A percentile compares a stretch with the other conserved stretches of the same genome.
Conservation (phyloP, 1,140 invertebrate genomes). For the Drosophila ironensis region DNA sequence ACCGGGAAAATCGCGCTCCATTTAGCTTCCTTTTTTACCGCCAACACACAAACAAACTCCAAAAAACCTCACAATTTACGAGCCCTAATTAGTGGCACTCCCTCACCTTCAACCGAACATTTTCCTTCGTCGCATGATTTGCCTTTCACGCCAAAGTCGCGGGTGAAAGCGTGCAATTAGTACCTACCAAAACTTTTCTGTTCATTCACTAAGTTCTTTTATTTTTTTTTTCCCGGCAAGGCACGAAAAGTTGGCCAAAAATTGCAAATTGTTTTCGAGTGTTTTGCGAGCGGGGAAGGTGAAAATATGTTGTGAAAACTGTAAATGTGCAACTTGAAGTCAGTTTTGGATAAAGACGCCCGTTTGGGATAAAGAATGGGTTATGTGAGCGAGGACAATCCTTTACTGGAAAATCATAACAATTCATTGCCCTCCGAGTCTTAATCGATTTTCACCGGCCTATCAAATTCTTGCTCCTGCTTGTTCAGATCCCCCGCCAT, state of each 20-base stretch:
- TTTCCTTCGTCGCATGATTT: background rate
- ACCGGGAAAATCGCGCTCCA: conserved; percentile 42
- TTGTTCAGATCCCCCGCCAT: background rate
- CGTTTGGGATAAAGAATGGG: no score
- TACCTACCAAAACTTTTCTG: conserved; percentile 26
- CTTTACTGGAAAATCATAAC: conserved; percentile 19
- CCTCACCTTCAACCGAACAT: conserved; percentile 5
- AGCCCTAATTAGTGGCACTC: conserved; percentile 63
- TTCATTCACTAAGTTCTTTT: background rate
- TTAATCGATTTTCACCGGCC: conserved; percentile 48
- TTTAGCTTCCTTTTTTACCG: conserved; percentile 17
- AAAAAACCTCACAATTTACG: conserved; percentile 62
- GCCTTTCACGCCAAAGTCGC: background rate
- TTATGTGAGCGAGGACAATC: no score
- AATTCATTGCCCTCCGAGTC: conserved; percentile 43
- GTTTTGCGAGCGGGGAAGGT: conserved; percentile 17
- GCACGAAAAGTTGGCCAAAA: conserved; percentile 24
- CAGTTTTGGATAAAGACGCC: conserved; percentile 15
- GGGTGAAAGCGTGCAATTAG: conserved; percentile 32
- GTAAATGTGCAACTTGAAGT: conserved; percentile 48
- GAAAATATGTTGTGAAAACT: conserved; percentile 6
- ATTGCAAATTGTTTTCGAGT: conserved; percentile 64
- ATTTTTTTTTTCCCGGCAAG: background rate
- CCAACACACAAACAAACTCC: no score
- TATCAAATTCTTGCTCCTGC: conserved; percentile 35